Percentiles rank a stretch among this genome's conserved stretches.
Evolutionary conservation across 2,888 invertebrate species (phyloP).

Genomic region (Drosophila pegasa): DNA sequence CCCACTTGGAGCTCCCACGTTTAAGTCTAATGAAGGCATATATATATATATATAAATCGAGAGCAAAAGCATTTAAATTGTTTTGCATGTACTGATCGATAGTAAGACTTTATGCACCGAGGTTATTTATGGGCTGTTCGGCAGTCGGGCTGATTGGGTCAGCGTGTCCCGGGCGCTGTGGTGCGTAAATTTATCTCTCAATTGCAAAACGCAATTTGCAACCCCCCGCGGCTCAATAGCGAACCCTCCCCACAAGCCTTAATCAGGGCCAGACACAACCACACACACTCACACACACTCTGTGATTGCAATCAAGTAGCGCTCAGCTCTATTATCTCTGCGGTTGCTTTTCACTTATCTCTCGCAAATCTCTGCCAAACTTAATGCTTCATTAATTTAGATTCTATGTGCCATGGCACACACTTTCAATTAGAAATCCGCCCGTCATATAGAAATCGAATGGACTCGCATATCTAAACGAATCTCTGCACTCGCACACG

Average conservation of each 20-base stretch:
- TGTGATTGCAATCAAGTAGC: constrained; percentile 68
- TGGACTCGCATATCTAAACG: constrained; percentile 14
- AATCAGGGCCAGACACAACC: constrained; percentile 53
- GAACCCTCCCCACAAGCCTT: constrained; percentile 42
- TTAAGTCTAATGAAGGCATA: constrained; percentile 53
- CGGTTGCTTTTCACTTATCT: constrained; percentile 46
- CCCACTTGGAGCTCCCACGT: constrained; percentile 70
- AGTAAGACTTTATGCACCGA: constrained; percentile 29
- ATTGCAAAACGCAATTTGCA: constrained; percentile 45
- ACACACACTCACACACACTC: constrained; percentile 1
- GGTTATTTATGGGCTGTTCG: constrained; percentile 27
- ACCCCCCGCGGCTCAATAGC: constrained; percentile 54
- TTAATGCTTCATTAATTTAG: constrained; percentile 71
- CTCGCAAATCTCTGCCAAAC: constrained; percentile 43
- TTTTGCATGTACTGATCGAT: constrained; percentile 40
- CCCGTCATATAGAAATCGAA: constrained; percentile 13
- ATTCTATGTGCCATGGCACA: constrained; percentile 30
- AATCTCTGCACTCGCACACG: constrained; percentile 30
- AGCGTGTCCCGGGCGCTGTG: constrained; percentile 55
- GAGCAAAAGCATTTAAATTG: constrained; percentile 47
- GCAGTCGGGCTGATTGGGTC: constrained; percentile 69
- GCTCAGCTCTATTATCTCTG: constrained; percentile 61
- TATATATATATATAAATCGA: too few species aligned
- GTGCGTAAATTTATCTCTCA: constrained; percentile 71
- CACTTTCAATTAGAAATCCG: constrained; percentile 50